Base-by-base conservation (phyloP, 1,140 invertebrate species). In the Uloborus diversus region DNA sequence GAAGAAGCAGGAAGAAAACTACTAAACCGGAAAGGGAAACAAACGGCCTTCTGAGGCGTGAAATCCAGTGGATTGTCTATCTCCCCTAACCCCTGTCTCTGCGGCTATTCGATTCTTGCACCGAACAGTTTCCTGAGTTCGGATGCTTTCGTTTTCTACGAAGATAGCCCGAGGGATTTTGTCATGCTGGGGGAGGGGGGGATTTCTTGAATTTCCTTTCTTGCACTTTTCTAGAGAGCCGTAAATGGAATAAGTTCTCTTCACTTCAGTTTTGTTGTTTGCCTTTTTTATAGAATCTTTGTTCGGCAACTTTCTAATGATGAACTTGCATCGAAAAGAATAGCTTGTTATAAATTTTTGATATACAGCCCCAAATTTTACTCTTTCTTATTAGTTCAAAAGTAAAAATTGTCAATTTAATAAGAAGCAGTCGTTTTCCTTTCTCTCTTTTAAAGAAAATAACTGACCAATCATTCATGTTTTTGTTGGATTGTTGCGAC, bases 21-120 rank as follows among this genome's bases (percentile, higher is more conserved):
- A 57, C 68, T 70, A 57, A 56, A 70, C 68, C 68, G 51, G 68
- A 70, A 70, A 53, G 51, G 51, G 51, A 57, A 70, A 57, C 28
- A 56, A 70, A 37, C 30, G 49, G 53, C 25, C 57, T 70, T 25
- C 30, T 35, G 68, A 57, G 30, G 68, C 68, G 68, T 70, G 68
- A 70, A 70, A 70, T 70, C 68, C 49, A 13, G 37, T 42, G 37
- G 37, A 42, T 42, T 42, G 37, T 42, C 37, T 42, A 42, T 17
- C 9, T 42, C 37, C 37, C 37, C 17, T 42, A 9, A 17, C 37
- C n/a, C n/a, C 27, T 23, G 68, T n/a, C 59, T 47, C 51, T 68
- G 68, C 53, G 30, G 7, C 32, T 17, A 65, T 35, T 62, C 59
- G 59, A 62, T 62, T 33, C 51, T 9, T 20, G 17, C 9, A 42